Base-by-base conservation (phyloP, 2,113 vertebrate species). In the Verasper variegatus region DNA sequence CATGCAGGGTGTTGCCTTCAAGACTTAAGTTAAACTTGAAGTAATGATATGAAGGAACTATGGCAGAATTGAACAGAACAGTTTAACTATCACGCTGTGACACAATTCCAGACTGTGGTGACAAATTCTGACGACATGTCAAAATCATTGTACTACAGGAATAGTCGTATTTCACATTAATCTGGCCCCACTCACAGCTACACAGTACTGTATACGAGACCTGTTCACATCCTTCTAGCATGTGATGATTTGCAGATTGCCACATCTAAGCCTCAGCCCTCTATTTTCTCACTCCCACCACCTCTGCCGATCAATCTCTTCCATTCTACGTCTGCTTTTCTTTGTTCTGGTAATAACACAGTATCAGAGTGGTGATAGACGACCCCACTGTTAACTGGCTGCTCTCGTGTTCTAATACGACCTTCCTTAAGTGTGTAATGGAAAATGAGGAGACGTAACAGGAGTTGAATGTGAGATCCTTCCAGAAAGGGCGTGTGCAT, bases 161-260 rank as follows among this genome's bases (percentile, higher is more conserved):
- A 31, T 31, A 61, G 42, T n/a, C 27, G 21, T 35, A 5, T 56
- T 26, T 49, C 13, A 45, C 23, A 18, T 11, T 24, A 42, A 21
- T 54, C 31, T 4, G 9, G 56, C 14, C n/a, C 17, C 23, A 23
- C 60, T 58, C 23, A 47, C 40, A 68, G 55, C 47, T 31, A 31
- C 24, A 31, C 37, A 14, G 12, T 2, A n/a, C 15, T 20, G 31
- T 13, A 27, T 7, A 45, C 1, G 4, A 3, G 20, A 26, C 7
- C 23, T 67, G 65, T 75, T 75, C 62, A 73, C 72, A 68, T 47
- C 57, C 42, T 20, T 52, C 45, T 20, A 55, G 24, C 45, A 59
- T 15, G 55, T 24, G 58, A 71, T n/a, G 74, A 82, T 58, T 70
- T 83, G 79, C 54, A 40, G 18, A 69, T 12, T 42, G 62, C 42